Evolutionary conservation across 2,797 vertebrate genomes (phyloP).

Genomic region (Scyliorhinus canicula): DNA sequence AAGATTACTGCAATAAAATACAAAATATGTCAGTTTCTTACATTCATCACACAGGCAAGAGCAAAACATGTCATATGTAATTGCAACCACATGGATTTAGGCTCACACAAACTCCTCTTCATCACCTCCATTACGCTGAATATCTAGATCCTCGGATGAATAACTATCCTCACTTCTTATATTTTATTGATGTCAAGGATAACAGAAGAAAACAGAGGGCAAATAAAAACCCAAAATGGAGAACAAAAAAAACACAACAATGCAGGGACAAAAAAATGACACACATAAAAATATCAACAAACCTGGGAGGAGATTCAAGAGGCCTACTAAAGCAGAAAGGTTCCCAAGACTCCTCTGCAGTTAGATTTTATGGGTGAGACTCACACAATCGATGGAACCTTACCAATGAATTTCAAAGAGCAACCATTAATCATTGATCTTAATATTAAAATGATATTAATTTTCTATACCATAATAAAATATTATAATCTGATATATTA

Average conservation of each 20-base stretch:
- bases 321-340: not conserved
- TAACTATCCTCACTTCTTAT: not conserved
- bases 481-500: too few species aligned
- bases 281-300: not conserved
- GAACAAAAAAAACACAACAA: not conserved
- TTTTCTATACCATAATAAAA: too few species aligned
- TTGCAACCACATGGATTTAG: not conserved
- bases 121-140: not conserved
- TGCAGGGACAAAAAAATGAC: not conserved
- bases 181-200: not conserved
- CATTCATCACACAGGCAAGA: not conserved
- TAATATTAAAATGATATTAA: not conserved
- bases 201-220: not conserved
- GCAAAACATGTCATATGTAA: not conserved
- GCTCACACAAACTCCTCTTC: not conserved
- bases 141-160: not conserved
- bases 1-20: too few species aligned
- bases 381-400: too few species aligned
- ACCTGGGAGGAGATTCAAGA: not conserved
- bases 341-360: not conserved
- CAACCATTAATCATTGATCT: not conserved
- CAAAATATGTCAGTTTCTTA: too few species aligned
- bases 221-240: not conserved
- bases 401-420: not conserved
- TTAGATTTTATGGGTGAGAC: not conserved